phyloP scores from a whole-genome alignment of 2,888 invertebrate genomes.

The Hoplodrina ambigua region DNA sequence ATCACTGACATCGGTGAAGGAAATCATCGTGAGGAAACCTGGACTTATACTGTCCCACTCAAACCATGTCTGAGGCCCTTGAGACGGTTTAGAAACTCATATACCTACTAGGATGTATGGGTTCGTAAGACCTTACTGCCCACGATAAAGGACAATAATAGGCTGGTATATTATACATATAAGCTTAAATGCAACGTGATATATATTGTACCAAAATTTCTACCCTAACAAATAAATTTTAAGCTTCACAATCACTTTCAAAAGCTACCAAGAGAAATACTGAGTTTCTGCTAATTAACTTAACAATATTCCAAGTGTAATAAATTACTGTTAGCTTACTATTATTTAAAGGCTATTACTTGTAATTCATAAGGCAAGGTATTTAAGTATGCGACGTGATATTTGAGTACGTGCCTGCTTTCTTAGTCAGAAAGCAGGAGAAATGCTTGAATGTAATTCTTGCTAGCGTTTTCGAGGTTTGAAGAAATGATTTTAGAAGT shows the following conservation, averaged over 20 bases:
- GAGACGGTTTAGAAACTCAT: too few relatives aligned
- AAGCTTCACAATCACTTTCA: neutral
- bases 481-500: too few relatives aligned
- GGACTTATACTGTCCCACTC: too few relatives aligned
- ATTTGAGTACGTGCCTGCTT: conserved; percentile 23
- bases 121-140: too few relatives aligned
- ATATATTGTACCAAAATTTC: neutral
- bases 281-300: conserved; percentile 32
- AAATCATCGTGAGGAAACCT: too few relatives aligned
- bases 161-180: too few relatives aligned
- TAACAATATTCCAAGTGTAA: conserved; percentile 27
- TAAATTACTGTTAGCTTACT: conserved; percentile 21
- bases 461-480: neutral
- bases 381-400: conserved; percentile 21
- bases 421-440: conserved; percentile 36
- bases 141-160: too few relatives aligned
- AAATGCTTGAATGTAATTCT: neutral
- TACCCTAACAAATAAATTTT: neutral
- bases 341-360: conserved; percentile 36
- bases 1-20: too few relatives aligned
- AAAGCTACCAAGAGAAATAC: neutral
- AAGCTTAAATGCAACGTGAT: too few relatives aligned
- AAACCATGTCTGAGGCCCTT: too few relatives aligned
- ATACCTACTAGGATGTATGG: too few relatives aligned
- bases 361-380: conserved; percentile 23